phyloP scores from a whole-genome alignment of 2,113 vertebrate genomes.

The Aphelocoma coerulescens region DNA sequence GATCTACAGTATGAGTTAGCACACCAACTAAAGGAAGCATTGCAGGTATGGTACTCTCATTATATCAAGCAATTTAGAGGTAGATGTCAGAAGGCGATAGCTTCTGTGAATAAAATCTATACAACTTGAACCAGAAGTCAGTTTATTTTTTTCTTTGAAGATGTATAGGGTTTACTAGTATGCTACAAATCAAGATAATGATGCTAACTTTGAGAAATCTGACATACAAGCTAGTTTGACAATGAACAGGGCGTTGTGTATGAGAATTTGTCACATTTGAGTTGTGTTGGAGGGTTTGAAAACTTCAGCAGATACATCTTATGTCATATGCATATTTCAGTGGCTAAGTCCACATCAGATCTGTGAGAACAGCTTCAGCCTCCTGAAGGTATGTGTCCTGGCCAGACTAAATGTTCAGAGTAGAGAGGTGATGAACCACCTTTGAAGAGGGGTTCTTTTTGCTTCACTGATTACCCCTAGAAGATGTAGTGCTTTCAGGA shows the following conservation, averaged over 20 bases:
- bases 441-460: not conserved
- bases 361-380: not conserved
- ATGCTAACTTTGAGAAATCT: not conserved
- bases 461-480: not conserved
- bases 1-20: not conserved
- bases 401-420: not conserved
- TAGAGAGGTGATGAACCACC: not conserved
- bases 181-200: not conserved
- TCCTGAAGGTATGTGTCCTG: not conserved
- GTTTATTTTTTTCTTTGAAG: not conserved
- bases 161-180: not conserved
- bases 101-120: not conserved
- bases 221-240: not conserved
- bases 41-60: not conserved
- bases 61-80: constrained; percentile 12
- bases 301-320: not conserved
- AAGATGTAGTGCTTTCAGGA: not conserved
- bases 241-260: not conserved
- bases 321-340: not conserved
- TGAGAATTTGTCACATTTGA: not conserved
- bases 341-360: not conserved
- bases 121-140: not conserved
- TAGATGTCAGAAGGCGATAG: not conserved
- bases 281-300: not conserved
- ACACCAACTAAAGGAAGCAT: not conserved